These are phyloP conservation scores for Mycalesis mineus DNA, from an alignment of 2,888 invertebrate species.

Conservation along the genomic window DNA sequence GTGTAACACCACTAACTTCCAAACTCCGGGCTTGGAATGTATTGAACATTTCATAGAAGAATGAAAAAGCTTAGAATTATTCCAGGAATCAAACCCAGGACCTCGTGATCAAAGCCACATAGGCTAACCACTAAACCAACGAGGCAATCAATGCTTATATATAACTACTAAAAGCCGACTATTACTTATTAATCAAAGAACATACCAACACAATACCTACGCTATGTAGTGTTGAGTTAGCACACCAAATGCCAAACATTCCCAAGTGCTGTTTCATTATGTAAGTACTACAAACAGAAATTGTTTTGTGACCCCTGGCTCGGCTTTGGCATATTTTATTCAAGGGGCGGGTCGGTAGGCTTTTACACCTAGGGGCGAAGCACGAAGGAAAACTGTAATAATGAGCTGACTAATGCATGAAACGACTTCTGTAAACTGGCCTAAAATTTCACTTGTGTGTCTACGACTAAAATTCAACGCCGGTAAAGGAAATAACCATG, in stretches of 20 bases:
- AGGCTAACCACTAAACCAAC: too few relatives aligned
- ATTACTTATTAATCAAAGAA: background rate
- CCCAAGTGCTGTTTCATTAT: constrained; percentile 13
- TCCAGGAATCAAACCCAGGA: too few relatives aligned
- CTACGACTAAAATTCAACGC: too few relatives aligned
- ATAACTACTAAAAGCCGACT: background rate
- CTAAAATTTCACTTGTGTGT: background rate
- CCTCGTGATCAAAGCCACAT: too few relatives aligned
- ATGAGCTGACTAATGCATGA: background rate
- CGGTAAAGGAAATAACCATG: too few relatives aligned
- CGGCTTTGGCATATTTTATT: constrained; percentile 15
- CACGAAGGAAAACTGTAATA: background rate
- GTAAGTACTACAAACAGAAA: constrained; percentile 16
- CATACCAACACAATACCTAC: background rate
- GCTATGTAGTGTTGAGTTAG: background rate
- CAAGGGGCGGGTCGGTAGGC: constrained; percentile 4
- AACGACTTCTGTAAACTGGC: background rate
- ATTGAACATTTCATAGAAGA: too few relatives aligned
- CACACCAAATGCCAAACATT: constrained; percentile 5
- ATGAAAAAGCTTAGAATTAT: too few relatives aligned
- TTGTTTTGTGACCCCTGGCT: constrained; percentile 18
- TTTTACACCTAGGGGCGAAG: constrained; percentile 4
- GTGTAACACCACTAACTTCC: too few relatives aligned
- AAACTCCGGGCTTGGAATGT: too few relatives aligned
- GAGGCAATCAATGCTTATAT: too few relatives aligned